Evolutionary conservation across 2,113 vertebrate species (phyloP), one percentile per base, ranked within the genome.

Genomic region (Anhinga anhinga): DNA sequence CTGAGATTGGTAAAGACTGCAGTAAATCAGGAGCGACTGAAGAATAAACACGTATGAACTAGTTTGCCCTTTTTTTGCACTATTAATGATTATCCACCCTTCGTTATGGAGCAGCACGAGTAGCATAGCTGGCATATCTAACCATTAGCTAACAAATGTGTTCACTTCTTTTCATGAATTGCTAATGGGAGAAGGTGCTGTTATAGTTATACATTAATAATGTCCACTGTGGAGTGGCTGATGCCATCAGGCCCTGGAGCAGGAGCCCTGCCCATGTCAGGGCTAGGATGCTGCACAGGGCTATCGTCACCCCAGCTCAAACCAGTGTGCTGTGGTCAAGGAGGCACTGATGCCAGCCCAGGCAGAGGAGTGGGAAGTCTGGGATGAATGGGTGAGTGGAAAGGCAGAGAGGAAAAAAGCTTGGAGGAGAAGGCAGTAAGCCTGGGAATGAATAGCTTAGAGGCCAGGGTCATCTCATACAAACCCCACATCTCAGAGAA

Each of bases 61-160:
- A 47, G 38, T 82, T 86, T 74, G 47, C 36, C 25, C 42, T 32
- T n/a, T 30, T 22, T 3, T 72, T 66, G 44, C 4, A 1, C 81
- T 76, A 14, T 94, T 95, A 96, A 96, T 96, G 56, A 88, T 97
- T 96, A 93, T 23, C 25, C 30, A 29, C 12, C 21, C 36, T 63
- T 81, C 0, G 0, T 49, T 71, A 88, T 1, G 1, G 73, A 82
- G 4, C 59, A 83, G 69, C 40, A 61, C 0, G 0, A 72, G 53
- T 12, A 82, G 55, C 67, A 59, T 25, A 82, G 56, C 36, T 86
- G 44, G 22, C 40, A 4, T 19, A 49, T 49, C 77, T 88, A 91
- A 74, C 70, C 40, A 36, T 92, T 88, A 94, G 65, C 86, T 79
- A 86, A 23, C 0, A 0, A 58, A 76, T 40, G 36, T 55, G 25